Evolutionary conservation across 2,797 vertebrate genomes (phyloP), one percentile per base, ranked within the genome.

Genomic region (Knipowitschia caucasica): DNA sequence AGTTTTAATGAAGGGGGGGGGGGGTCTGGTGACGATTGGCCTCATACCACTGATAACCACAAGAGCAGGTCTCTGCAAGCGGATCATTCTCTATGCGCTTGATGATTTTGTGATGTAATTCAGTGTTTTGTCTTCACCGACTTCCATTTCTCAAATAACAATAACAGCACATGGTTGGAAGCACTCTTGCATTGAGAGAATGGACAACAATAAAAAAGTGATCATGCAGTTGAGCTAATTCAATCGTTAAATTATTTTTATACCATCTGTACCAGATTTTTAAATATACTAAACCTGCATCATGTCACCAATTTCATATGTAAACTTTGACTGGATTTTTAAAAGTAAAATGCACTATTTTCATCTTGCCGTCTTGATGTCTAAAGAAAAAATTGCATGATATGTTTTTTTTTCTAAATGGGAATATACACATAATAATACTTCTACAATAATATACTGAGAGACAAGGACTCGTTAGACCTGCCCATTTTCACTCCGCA

Each of bases 91-190:
- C 4, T n/a, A 7, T 11, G 14, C 9, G n/a, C 27, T 17, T 47
- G 27, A 47, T 12, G 26, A 46, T 29, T 30, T 18, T 46, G 5
- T 46, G 20, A 30, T 30, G 44, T 29, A 18, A 18, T 46, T 46
- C 14, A 10, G 9, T 11, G 26, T 29, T 29, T 29, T 30, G 30
- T 30, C 17, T 46, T 46, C 25, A 30, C 25, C 3, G 4, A n/a
- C 17, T 42, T 42, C 10, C 39, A 42, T n/a, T 12, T 24, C 14
- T 10, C 23, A n/a, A 15, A 17, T 27, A 17, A 24, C 21, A 7
- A 14, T 26, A 44, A 15, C 23, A 12, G 23, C 1, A 25, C 4
- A 4, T 5, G 8, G 25, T 9, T 17, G 5, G 9, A 15, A 10
- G 20, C 1, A 21, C 6, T 34, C 11, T 3, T 6, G 7, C 6